Evolutionary conservation across 2,888 invertebrate species (phyloP), one percentile per base, ranked within the genome.

Genomic region (Nemotelus nigrinus): DNA sequence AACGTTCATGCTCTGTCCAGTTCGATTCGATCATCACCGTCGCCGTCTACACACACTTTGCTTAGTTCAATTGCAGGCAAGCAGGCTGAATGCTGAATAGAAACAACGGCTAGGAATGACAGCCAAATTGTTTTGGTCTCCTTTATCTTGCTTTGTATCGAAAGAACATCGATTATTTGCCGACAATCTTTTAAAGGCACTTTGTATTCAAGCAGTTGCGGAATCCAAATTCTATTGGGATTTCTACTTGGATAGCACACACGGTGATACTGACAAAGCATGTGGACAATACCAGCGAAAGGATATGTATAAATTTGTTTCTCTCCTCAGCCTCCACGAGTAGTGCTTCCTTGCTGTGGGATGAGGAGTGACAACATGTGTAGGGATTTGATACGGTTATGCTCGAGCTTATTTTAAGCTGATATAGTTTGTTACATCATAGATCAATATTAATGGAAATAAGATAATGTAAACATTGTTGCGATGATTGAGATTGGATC

Each of bases 141-240:
- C 63, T 74, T 74, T 63, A 60, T 74, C 74, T 74, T 63, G 60
- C 55, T 53, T 48, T 45, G 48, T 48, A 74, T 60, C 74, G 74
- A 63, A 74, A 74, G 78, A 76, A 78, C 76, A 77, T 77, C 78
- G 78, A 78, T 78, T 78, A 78, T 78, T 78, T 78, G 78, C 78
- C 65, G 72, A 72, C 76, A 78, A 64, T 76, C 72, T 78, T 76
- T 77, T 78, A 72, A 65, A 77, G 76, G 71, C 76, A 77, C 78
- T 76, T 78, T 76, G 74, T 74, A 74, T 74, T 74, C 74, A 60
- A 72, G 68, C 39, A 70, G 60, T 74, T 74, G 74, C 63, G 74
- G 74, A 48, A 74, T 63, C 44, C 74, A 74, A 74, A 74, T 74
- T 39, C 48, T 74, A 63, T 74, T 48, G 63, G 63, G 39, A 60